phyloP scores from a whole-genome alignment of 1,140 invertebrate species.

The Drosophila pandora region DNA sequence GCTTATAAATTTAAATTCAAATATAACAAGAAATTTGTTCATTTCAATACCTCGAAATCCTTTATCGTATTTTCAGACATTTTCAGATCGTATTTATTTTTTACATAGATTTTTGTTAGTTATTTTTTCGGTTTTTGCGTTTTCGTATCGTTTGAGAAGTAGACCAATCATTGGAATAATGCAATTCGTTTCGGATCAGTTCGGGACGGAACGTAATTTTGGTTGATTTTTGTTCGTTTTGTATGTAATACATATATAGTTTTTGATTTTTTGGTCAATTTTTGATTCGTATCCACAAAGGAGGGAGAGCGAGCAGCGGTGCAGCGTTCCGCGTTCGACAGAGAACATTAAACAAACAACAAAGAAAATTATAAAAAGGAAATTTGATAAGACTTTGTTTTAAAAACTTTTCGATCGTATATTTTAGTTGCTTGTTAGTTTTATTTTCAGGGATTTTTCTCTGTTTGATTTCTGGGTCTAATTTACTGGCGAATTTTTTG shows the following conservation, averaged over 20 bases:
- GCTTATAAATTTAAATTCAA: constrained; percentile 81
- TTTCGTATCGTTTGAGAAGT: constrained; percentile 49
- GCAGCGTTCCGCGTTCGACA: constrained; percentile 86
- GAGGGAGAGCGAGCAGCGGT: constrained; percentile 68
- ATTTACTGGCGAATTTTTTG: constrained; percentile 60
- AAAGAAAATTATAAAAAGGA: constrained; percentile 82
- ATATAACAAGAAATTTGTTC: constrained; percentile 80
- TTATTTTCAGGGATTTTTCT: constrained; percentile 18
- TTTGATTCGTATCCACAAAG: constrained; percentile 71
- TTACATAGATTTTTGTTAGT: constrained; percentile 12
- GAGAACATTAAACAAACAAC: constrained; percentile 84
- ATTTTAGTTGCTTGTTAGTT: constrained; percentile 29
- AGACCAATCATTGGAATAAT: constrained; percentile 66
- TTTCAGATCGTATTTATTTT: constrained; percentile 53
- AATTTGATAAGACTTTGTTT: constrained; percentile 64
- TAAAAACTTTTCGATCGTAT: constrained; percentile 49
- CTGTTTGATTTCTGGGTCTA: constrained; percentile 41
- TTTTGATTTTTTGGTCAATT: constrained; percentile 22
- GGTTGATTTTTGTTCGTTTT: constrained; percentile 51
- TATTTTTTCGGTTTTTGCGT: constrained; percentile 39
- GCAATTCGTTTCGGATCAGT: constrained; percentile 31
- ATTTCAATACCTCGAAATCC: constrained; percentile 84
- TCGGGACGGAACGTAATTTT: constrained; percentile 62
- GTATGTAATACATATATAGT: not conserved
- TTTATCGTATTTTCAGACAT: constrained; percentile 70